Base-by-base conservation (phyloP, 2,888 invertebrate genomes). In the Mechanitis mazaeus region DNA sequence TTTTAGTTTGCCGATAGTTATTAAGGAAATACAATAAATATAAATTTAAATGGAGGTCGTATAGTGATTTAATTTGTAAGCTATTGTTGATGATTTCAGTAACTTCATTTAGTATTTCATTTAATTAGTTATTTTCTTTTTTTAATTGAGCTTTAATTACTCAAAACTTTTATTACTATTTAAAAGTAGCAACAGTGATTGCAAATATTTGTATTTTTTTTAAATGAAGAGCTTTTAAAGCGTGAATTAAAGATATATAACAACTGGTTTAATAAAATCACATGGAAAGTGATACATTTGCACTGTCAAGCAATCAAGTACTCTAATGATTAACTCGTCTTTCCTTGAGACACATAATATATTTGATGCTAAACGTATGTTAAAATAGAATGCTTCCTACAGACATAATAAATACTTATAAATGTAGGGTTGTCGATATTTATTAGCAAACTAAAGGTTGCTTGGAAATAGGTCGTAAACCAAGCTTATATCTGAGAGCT, bases 21-120 rank as follows among this genome's bases (percentile, higher is more conserved):
- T 68, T 66, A 60, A 71, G 70, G 70, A 71, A 71, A 71, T 68
- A 67, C 63, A 64, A 57, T 53, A 68, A 66, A 69, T 65, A 65
- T 67, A 66, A 66, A 66, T 69, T 60, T 64, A 66, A 60, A 59
- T 63, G 68, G 70, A 71, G 69, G 70, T 67, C 68, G 68, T 70
- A 64, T 67, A 65, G 61, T 68, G 67, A 68, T 67, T 68, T 66
- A 60, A 66, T 66, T 64, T 58, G 64, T 66, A 62, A 58, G 61
- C 64, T 64, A 60, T 66, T 66, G 64, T 66, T 60, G 60, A 62
- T 64, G 54, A 54, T 59, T 61, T 12, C 12, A 47, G 50, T 50
- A 31, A 31, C 28, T 50, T 50, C 31, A 50, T 31, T 50, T 3
- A 50, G n/a, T 6, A 20, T 20, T 20, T 20, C 20, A 20, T 20